Percentiles rank a stretch among this genome's conserved stretches.
Evolutionary conservation across 2,888 invertebrate species (phyloP).

Genomic region (Horisme vitalbata): DNA sequence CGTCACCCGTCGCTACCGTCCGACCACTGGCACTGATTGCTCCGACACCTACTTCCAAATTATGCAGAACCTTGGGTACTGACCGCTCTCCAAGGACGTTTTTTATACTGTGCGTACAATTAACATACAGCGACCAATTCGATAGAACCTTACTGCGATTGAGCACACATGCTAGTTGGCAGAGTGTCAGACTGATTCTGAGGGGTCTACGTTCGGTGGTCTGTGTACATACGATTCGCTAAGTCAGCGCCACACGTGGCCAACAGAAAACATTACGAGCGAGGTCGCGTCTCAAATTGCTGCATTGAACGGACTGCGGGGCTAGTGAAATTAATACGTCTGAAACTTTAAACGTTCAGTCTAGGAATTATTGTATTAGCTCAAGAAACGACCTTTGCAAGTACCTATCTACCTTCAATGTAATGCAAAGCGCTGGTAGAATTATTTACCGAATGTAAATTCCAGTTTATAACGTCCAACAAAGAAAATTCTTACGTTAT

Average conservation of each 20-base stretch:
- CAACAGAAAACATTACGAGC: constrained; percentile 50
- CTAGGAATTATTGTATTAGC: constrained; percentile 28
- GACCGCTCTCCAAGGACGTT: constrained; percentile 69
- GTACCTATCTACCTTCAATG: constrained; percentile 17
- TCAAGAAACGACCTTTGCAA: constrained; percentile 21
- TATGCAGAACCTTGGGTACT: constrained; percentile 75
- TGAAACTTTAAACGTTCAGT: constrained; percentile 58
- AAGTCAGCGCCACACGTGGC: constrained; percentile 54
- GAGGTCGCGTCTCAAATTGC: constrained; percentile 76
- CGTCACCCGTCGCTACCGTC: constrained; percentile 48
- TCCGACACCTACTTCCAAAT: constrained; percentile 62
- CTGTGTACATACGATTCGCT: constrained; percentile 39
- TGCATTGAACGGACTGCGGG: constrained; percentile 79
- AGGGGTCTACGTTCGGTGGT: constrained; percentile 45
- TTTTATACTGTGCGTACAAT: constrained; percentile 71
- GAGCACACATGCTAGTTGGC: constrained; percentile 39
- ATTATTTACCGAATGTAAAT: constrained; percentile 4
- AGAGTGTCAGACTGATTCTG: constrained; percentile 32
- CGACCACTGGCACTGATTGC: constrained; percentile 61
- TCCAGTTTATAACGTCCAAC: constrained; percentile 10
- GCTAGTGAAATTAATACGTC: constrained; percentile 71
- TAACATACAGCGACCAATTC: constrained; percentile 48
- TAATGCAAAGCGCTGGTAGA: not conserved
- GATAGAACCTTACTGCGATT: constrained; percentile 42
- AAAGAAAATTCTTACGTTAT: no score